Base-by-base conservation (phyloP, 2,113 vertebrate genomes). In the Labrus mixtus region DNA sequence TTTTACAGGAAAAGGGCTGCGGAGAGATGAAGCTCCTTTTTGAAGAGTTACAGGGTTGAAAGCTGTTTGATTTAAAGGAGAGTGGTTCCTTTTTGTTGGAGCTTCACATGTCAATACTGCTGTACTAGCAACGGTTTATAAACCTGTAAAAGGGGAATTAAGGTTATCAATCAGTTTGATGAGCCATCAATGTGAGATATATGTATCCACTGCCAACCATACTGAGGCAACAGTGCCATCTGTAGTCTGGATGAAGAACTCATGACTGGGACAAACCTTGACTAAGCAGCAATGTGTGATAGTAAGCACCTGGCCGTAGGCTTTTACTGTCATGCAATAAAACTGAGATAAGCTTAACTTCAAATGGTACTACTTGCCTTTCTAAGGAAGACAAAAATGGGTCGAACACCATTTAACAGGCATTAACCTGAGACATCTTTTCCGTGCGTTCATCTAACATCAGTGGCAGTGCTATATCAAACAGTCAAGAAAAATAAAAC, bases 171-270 rank as follows among this genome's bases (percentile, higher is more conserved):
- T 92, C 80, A 88, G 57, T 87, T 65, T 89, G 83, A 90, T 81
- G 75, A 83, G 50, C 79, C 69, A 37, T 88, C 68, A 71, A 55
- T 51, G 79, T 76, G 41, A 66, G 75, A 76, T 55, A 56, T 25
- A 53, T 53, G 60, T 63, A 29, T 39, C 10, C 46, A 51, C 53
- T 64, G 36, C 39, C 70, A 75, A 74, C 54, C 59, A 87, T 56
- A 46, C 87, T 93, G 81, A 93, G 69, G 71, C 93, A 93, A 94
- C 83, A 93, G 84, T 90, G 89, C 94, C 95, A 93, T 93, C 94
- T 95, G 90, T 94, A 93, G 95, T 88, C 90, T 66, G 76, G 69
- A 79, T 71, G 25, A 76, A 89, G 84, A 70, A 93, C 76, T 83
- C 19, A 33, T 56, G 45, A 55, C 39, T 62, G 57, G 20, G 19